phyloP scores from a whole-genome alignment of 2,113 vertebrate species.

The Corythaeola cristata region DNA sequence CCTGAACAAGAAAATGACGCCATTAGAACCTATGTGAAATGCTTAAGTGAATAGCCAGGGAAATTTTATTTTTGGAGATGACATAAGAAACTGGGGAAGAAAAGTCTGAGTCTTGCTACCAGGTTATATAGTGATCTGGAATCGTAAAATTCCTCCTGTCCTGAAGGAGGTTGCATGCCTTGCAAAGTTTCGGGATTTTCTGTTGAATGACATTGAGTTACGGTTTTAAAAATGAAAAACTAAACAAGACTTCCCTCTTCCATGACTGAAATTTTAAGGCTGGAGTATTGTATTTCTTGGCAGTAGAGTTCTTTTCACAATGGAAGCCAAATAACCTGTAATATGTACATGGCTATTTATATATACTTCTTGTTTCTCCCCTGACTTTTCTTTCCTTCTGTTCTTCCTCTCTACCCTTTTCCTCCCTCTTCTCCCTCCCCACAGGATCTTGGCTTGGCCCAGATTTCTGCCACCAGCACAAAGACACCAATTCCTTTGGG shows the following conservation, averaged over 20 bases:
- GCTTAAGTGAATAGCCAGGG: neutral
- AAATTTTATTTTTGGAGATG: neutral
- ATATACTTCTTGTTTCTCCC: neutral
- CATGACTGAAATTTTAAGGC: neutral
- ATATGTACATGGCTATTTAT: neutral
- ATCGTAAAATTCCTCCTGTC: neutral
- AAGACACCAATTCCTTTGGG: constrained; percentile 91
- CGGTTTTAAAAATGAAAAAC: neutral
- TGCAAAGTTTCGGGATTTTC: neutral
- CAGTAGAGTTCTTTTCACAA: neutral
- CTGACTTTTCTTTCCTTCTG: neutral
- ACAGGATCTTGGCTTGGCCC: constrained; percentile 95
- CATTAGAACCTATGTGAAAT: neutral
- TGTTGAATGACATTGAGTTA: neutral
- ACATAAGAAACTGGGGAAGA: neutral
- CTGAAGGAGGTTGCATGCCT: neutral
- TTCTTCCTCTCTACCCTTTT: neutral
- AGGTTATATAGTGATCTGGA: neutral
- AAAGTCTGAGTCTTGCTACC: neutral
- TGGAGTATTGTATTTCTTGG: neutral
- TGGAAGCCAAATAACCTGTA: neutral
- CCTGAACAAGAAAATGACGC: neutral
- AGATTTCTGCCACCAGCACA: constrained; percentile 92
- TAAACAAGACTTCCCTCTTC: neutral
- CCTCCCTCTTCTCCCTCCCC: constrained; percentile 1